These are phyloP conservation scores for Todiramphus saurophagus DNA, from an alignment of 2,113 vertebrate species.

Conservation along the genomic window DNA sequence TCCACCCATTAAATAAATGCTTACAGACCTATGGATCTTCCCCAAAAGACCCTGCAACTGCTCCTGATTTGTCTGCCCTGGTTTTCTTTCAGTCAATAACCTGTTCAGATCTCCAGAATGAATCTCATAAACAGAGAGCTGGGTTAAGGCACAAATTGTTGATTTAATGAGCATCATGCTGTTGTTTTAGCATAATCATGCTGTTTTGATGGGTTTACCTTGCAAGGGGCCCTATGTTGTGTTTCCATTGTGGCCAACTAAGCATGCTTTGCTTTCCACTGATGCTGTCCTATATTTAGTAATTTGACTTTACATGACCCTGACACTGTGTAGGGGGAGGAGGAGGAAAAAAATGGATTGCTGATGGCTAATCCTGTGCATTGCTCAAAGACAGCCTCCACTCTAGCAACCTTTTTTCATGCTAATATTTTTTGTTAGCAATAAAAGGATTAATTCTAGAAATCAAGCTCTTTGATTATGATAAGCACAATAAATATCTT, in stretches of 20 bases:
- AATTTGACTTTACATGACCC: constrained; percentile 47
- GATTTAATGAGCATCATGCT: neutral
- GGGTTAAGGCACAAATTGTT: neutral
- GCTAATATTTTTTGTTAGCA: constrained; percentile 53
- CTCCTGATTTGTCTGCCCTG: neutral
- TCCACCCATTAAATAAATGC: neutral
- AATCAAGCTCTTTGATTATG: constrained; percentile 53
- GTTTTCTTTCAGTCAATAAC: neutral
- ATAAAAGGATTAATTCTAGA: constrained; percentile 61
- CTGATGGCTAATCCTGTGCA: constrained; percentile 46
- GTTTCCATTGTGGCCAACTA: neutral
- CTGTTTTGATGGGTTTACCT: constrained; percentile 19
- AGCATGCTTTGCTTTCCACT: constrained; percentile 23
- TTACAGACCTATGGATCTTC: neutral
- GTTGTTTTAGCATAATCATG: constrained; percentile 5
- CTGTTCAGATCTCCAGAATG: neutral
- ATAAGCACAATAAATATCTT: constrained; percentile 60
- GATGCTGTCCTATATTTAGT: constrained; percentile 45
- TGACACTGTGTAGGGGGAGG: constrained; percentile 19
- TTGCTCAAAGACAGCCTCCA: neutral
- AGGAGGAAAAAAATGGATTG: constrained; percentile 20
- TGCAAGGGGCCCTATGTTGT: neutral
- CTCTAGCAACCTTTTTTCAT: constrained; percentile 37
- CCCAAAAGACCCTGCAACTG: neutral
- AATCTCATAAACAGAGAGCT: neutral